phyloP scores from a whole-genome alignment of 2,888 invertebrate genomes.

The Aleiodes leptofemur region DNA sequence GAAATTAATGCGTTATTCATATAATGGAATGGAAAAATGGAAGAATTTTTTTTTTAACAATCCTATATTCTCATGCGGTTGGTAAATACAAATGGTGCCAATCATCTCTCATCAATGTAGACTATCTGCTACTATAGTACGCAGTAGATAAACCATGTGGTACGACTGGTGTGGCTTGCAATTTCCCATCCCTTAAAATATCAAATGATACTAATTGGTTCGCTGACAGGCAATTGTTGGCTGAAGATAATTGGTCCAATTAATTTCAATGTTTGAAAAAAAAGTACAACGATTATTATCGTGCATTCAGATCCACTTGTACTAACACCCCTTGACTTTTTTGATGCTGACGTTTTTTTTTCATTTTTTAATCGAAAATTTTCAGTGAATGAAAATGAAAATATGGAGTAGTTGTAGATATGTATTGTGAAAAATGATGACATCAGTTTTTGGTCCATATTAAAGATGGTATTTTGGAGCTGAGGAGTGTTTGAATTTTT shows the following conservation, averaged over 20 bases:
- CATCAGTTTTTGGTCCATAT: too few species aligned
- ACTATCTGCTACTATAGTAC: conserved; percentile 15
- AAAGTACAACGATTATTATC: conserved; percentile 68
- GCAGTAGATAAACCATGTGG: conserved; percentile 29
- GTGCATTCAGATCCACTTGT: conserved; percentile 57
- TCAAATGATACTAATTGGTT: conserved; percentile 72
- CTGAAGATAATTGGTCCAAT: conserved; percentile 73
- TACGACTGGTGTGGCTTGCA: not conserved
- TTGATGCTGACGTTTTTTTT: not conserved
- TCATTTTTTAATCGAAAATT: not conserved
- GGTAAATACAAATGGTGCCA: conserved; percentile 27
- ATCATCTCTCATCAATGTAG: conserved; percentile 20
- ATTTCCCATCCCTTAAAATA: conserved; percentile 60
- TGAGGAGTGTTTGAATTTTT: too few species aligned
- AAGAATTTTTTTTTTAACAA: not conserved
- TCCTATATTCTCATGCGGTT: not conserved
- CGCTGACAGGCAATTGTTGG: conserved; percentile 70
- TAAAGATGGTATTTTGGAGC: too few species aligned
- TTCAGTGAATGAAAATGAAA: not conserved
- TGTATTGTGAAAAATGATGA: too few species aligned
- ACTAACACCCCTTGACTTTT: conserved; percentile 4
- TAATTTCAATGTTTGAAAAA: conserved; percentile 67
- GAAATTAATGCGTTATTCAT: not conserved
- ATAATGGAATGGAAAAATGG: not conserved
- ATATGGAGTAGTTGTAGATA: not conserved